Conservation (phyloP, 1,140 invertebrate species). For the Orchestia grillus region DNA sequence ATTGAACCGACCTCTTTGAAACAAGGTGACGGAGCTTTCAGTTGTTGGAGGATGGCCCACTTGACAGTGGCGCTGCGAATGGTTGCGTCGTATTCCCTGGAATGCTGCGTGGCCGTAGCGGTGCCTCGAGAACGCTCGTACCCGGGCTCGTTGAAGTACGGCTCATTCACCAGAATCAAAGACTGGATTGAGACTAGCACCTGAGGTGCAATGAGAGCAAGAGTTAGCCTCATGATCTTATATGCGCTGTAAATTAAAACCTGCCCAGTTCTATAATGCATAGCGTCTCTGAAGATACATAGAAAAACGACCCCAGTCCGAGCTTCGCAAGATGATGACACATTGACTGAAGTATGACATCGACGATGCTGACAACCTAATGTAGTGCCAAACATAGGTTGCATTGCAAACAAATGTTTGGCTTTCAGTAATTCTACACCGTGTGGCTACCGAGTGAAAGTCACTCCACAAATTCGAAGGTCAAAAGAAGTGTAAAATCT, state of each 20-base stretch:
- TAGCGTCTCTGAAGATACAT: neutral
- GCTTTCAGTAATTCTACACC: neutral
- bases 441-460: neutral
- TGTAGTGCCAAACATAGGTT: neutral
- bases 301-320: neutral
- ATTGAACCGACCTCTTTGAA: conserved; percentile 83
- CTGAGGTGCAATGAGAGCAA: conserved; percentile 71
- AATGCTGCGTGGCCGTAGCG: conserved; percentile 87
- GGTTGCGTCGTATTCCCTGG: conserved; percentile 94
- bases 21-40: conserved; percentile 90
- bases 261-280: neutral
- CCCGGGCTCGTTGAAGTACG: conserved; percentile 98
- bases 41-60: conserved; percentile 96
- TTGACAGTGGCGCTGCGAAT: conserved; percentile 94
- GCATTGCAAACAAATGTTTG: neutral
- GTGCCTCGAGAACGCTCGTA: conserved; percentile 94
- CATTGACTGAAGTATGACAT: neutral
- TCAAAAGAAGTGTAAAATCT: neutral
- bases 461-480: neutral
- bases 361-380: neutral
- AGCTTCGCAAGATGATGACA: neutral
- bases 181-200: conserved; percentile 97
- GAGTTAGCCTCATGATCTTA: neutral
- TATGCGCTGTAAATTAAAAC: neutral
- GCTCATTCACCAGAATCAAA: conserved; percentile 93